A percentile compares a stretch with the other conserved stretches of the same genome.
phyloP scores from a whole-genome alignment of 2,888 invertebrate species.

The Pterostichus madidus region DNA sequence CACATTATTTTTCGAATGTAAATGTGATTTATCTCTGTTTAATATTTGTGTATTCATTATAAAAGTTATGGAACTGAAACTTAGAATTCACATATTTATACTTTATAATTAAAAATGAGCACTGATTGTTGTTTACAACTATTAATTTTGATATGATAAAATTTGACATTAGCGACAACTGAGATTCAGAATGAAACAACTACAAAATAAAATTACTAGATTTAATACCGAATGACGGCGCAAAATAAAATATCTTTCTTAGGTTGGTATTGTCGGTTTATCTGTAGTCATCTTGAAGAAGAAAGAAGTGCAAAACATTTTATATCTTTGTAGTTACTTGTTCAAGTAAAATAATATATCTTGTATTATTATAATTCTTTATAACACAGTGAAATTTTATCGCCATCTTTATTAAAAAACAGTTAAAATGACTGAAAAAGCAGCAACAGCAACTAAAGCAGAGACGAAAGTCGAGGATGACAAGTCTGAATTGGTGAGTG shows the following conservation, averaged over 20 bases:
- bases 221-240: slow-evolving; percentile 32
- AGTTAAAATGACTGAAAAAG: slow-evolving; percentile 59
- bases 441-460: slow-evolving; percentile 37
- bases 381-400: slow-evolving; percentile 4
- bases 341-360: neutral
- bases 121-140: slow-evolving; percentile 11
- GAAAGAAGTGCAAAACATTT: slow-evolving; percentile 4
- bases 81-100: slow-evolving; percentile 33
- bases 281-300: neutral
- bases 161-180: neutral
- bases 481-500: slow-evolving; percentile 75
- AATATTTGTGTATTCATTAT: slow-evolving; percentile 72
- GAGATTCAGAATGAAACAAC: neutral
- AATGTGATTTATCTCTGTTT: slow-evolving; percentile 71
- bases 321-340: neutral
- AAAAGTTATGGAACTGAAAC: slow-evolving; percentile 4
- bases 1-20: slow-evolving; percentile 70
- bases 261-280: slow-evolving; percentile 13
- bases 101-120: slow-evolving; percentile 4
- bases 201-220: slow-evolving; percentile 28
- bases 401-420: neutral
- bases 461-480: slow-evolving; percentile 71
- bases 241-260: slow-evolving; percentile 22
- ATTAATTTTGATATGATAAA: slow-evolving; percentile 17
- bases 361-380: neutral